Evolutionary conservation across 2,797 vertebrate species (phyloP).

Genomic region (Florisuga fusca): DNA sequence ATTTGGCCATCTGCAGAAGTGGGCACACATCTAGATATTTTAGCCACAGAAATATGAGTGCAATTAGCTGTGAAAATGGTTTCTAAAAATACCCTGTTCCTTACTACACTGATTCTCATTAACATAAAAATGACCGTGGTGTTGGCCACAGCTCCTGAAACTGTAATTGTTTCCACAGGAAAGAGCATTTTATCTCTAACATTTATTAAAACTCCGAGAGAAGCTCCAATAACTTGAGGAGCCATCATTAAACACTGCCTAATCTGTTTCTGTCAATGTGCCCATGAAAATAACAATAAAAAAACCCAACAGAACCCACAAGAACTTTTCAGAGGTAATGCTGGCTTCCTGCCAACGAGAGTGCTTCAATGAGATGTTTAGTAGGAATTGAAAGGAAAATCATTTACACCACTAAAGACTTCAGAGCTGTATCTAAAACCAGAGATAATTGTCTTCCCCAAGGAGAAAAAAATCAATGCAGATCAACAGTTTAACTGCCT

Average conservation of each 20-base stretch:
- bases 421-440: conserved; percentile 12
- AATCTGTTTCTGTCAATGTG: neutral
- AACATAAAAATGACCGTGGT: conserved; percentile 5
- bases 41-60: neutral
- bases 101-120: neutral
- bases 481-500: conserved; percentile 13
- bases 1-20: neutral
- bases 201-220: neutral
- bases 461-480: conserved; percentile 30
- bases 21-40: neutral
- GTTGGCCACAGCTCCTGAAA: neutral
- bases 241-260: neutral
- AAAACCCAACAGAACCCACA: no score
- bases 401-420: neutral
- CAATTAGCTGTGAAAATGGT: neutral
- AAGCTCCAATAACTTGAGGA: neutral
- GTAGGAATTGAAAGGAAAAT: neutral
- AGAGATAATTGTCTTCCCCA: neutral
- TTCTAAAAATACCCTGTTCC: conserved; percentile 23
- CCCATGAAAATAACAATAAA: neutral
- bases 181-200: neutral
- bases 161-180: neutral
- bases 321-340: neutral
- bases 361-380: neutral
- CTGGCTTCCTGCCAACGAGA: neutral